Evolutionary conservation across 2,113 vertebrate species (phyloP).

Genomic region (Bubo bubo): DNA sequence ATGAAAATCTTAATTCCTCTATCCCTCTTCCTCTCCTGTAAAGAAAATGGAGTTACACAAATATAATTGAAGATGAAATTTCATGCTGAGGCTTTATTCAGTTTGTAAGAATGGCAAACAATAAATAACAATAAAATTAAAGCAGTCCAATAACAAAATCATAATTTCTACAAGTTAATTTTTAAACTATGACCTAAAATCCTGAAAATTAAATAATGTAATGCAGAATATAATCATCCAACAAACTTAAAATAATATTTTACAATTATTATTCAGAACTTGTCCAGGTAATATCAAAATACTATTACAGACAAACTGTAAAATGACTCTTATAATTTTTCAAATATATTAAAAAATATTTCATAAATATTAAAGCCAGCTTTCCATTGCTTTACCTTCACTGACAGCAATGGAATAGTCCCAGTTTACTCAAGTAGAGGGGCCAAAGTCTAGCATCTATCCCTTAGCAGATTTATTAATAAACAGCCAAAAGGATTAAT

Average conservation of each 20-base stretch:
- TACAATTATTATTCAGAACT: background rate
- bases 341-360: background rate
- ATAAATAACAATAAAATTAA: background rate
- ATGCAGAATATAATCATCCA: background rate
- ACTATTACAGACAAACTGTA: background rate
- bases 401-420: background rate
- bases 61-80: conserved; percentile 35
- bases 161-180: background rate
- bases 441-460: background rate
- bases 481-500: conserved; percentile 26
- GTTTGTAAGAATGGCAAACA: background rate
- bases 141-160: background rate
- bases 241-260: background rate
- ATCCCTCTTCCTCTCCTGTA: conserved; percentile 22
- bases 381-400: background rate
- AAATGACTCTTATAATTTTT: background rate
- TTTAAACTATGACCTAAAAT: background rate
- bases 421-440: background rate
- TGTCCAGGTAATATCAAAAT: background rate
- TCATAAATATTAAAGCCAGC: background rate
- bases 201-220: background rate
- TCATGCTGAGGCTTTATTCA: conserved; percentile 3
- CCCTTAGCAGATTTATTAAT: conserved; percentile 20
- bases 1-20: conserved; percentile 40
- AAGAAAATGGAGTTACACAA: conserved; percentile 44